These are phyloP conservation scores for Nebria brevicollis DNA, from an alignment of 2,888 invertebrate species.

Conservation along the genomic window DNA sequence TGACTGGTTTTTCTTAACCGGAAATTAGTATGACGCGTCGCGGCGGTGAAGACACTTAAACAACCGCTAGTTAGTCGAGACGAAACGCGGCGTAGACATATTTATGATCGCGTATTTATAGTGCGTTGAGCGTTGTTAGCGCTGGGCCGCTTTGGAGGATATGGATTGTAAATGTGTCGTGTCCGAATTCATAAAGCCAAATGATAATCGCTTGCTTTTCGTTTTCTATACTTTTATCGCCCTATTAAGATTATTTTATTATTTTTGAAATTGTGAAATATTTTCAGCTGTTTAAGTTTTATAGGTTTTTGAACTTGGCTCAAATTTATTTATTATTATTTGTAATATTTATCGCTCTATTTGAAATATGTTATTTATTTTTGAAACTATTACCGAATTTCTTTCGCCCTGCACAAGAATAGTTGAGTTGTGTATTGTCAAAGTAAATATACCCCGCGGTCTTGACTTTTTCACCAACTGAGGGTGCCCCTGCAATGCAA, in stretches of 20 bases:
- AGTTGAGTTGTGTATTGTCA: not conserved
- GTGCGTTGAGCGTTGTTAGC: slow-evolving; percentile 3
- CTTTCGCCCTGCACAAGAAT: not conserved
- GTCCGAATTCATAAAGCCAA: slow-evolving; percentile 25
- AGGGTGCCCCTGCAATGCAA: not conserved
- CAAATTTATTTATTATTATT: no score
- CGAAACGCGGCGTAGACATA: slow-evolving; percentile 60
- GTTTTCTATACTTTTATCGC: slow-evolving; percentile 33
- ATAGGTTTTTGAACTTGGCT: no score
- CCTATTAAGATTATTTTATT: slow-evolving; percentile 38
- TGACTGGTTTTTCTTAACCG: slow-evolving; percentile 51
- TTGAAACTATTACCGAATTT: no score
- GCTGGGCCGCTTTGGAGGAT: not conserved
- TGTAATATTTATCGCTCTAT: no score
- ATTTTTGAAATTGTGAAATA: not conserved
- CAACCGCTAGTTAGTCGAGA: slow-evolving; percentile 60
- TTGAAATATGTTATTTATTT: no score
- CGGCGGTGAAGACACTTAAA: slow-evolving; percentile 59
- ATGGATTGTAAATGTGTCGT: slow-evolving; percentile 34
- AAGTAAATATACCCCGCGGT: not conserved
- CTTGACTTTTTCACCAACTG: not conserved
- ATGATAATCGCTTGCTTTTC: slow-evolving; percentile 31
- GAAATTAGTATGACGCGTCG: slow-evolving; percentile 56
- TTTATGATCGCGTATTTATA: slow-evolving; percentile 60
- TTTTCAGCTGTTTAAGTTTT: no score